These are phyloP conservation scores for Polydrusus tereticollis DNA, from an alignment of 2,888 invertebrate species.

Conservation along the genomic window DNA sequence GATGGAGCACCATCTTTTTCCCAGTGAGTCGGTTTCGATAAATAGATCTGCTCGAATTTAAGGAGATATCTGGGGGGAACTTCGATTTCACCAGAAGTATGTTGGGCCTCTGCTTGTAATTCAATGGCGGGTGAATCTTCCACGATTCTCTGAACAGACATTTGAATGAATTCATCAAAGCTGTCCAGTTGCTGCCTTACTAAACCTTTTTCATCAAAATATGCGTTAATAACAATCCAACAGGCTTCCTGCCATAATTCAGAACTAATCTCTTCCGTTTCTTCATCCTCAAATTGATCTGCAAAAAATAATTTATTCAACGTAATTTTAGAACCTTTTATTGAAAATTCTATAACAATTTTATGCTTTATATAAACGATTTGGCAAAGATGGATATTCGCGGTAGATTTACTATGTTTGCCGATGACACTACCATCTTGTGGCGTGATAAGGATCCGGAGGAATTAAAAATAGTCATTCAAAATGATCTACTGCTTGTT, in stretches of 20 bases:
- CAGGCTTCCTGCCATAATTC: conserved; percentile 99
- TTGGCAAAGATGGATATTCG: too few species aligned
- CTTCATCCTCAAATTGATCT: conserved; percentile 83
- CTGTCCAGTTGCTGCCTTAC: conserved; percentile 99
- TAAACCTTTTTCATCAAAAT: conserved; percentile 99
- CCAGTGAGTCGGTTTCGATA: conserved; percentile 99
- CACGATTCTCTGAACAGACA: conserved; percentile 99
- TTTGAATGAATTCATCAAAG: conserved; percentile 99
- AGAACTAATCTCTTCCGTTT: conserved; percentile 95
- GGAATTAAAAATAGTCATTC: too few species aligned
- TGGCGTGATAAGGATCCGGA: too few species aligned
- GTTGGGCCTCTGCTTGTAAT: conserved; percentile 97
- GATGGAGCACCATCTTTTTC: conserved; percentile 99
- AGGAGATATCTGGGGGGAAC: conserved; percentile 90
- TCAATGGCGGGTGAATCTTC: conserved; percentile 99
- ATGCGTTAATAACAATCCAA: conserved; percentile 99
- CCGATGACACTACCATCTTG: too few species aligned
- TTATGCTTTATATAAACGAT: too few species aligned
- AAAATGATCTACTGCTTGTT: too few species aligned
- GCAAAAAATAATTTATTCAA: too few species aligned
- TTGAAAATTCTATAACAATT: too few species aligned
- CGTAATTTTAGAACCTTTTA: too few species aligned
- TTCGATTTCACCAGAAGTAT: conserved; percentile 93
- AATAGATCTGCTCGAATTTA: conserved; percentile 99
- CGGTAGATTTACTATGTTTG: too few species aligned